Base-by-base conservation (phyloP, 2,113 vertebrate species). In the Cepphus grylle region DNA sequence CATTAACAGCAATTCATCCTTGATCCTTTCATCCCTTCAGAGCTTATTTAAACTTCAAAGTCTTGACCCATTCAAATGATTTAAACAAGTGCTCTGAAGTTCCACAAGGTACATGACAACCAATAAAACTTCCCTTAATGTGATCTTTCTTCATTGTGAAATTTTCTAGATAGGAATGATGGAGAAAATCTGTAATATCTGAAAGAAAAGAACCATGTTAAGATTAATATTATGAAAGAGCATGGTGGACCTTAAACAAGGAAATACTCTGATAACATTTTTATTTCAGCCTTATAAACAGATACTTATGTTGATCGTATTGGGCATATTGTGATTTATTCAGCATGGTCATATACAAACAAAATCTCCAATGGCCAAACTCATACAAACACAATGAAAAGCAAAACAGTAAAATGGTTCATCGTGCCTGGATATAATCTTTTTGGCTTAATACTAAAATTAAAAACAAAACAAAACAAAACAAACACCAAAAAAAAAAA, bases 41-140 rank as follows among this genome's bases (percentile, higher is more conserved):
- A 92, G 81, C 56, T 80, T 93, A 87, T 94, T 96, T 83, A 93
- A 94, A 92, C 91, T 96, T 94, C 92, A 93, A 96, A 94, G 93
- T 85, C 73, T 86, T 96, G 81, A 96, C 82, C 90, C 77, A 85
- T 66, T 92, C 76, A 92, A 77, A 93, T 86, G 12, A 81, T 82
- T 94, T 85, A 72, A 91, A 85, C 7, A 79, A 95, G 25, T 74
- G 18, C 43, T 91, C 85, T 95, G 91, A 91, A 96, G 49, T 83
- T 95, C 22, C 67, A 72, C 45, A 71, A 53, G 50, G 85, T 74
- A 80, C 38, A 93, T 70, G 69, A 93, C 61, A 94, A 90, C 34
- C 42, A 93, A 80, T 91, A 50, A 91, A 83, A 72, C 4, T 55
- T 69, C 47, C 72, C 47, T 79, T 56, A 93, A 42, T 55, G 8